Percentiles rank a stretch among this genome's conserved stretches.
Conservation (phyloP, 1,140 invertebrate genomes). For the Drosophila nigromelanica region DNA sequence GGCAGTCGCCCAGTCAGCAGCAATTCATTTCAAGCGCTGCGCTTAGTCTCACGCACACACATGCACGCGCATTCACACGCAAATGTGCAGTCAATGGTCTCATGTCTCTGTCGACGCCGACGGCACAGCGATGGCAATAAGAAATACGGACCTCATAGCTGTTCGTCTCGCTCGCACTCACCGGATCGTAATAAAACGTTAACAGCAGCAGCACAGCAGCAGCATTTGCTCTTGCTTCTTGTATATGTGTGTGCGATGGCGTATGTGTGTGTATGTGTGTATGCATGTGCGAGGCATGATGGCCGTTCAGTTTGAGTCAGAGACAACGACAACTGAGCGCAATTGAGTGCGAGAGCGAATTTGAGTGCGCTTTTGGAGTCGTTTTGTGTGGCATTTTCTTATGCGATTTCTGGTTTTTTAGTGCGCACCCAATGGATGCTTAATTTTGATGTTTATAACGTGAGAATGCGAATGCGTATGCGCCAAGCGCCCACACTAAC, state of each 20-base stretch:
- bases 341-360: constrained; percentile 44
- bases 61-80: constrained; percentile 32
- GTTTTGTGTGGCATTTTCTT: constrained; percentile 45
- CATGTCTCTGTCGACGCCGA: constrained; percentile 40
- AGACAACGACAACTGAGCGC: constrained; percentile 27
- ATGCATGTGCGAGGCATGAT: constrained; percentile 53
- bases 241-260: constrained; percentile 8
- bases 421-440: constrained; percentile 59
- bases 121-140: constrained; percentile 61
- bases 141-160: constrained; percentile 59
- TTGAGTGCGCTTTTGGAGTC: constrained; percentile 34
- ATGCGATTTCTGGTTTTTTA: constrained; percentile 59
- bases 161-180: constrained; percentile 58
- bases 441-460: constrained; percentile 80
- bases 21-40: constrained; percentile 72
- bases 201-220: constrained; percentile 31
- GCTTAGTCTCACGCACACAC: constrained; percentile 40
- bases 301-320: constrained; percentile 53
- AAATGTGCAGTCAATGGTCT: constrained; percentile 55
- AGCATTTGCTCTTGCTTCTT: constrained; percentile 23
- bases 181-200: constrained; percentile 40
- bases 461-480: constrained; percentile 75
- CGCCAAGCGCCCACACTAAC: constrained; percentile 49
- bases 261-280: constrained; percentile 27
- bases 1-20: constrained; percentile 56